phyloP scores from a whole-genome alignment of 2,888 invertebrate species.

The Spilarctia lutea region DNA sequence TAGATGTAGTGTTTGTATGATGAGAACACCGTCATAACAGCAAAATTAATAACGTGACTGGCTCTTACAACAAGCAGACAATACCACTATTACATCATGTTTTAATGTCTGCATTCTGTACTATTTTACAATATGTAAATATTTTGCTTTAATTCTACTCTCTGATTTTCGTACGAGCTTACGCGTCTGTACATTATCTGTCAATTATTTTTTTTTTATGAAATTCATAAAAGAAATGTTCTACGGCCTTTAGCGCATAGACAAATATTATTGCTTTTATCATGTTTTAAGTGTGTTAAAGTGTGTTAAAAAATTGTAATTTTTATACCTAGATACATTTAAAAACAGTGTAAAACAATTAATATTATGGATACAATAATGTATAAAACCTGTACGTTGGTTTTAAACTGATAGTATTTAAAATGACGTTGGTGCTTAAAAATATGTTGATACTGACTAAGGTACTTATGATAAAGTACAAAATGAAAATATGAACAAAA shows the following conservation, averaged over 20 bases:
- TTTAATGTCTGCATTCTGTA: neutral
- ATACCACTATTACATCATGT: neutral
- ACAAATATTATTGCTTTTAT: neutral
- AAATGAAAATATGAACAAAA: neutral
- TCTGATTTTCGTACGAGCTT: neutral
- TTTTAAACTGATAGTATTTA: neutral
- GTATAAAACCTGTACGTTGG: neutral
- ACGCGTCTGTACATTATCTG: neutral
- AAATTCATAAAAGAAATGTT: neutral
- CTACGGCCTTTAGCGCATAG: neutral
- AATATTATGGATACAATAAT: neutral
- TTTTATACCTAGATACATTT: neutral
- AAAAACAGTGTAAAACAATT: neutral
- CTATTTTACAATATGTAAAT: neutral
- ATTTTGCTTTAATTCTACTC: neutral
- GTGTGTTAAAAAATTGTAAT: neutral
- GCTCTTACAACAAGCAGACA: neutral
- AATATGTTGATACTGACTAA: neutral
- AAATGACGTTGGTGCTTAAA: neutral
- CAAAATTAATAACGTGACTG: neutral
- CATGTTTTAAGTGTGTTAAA: neutral
- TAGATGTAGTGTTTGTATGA: neutral
- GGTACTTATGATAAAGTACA: neutral
- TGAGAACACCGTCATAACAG: neutral
- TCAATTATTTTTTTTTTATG: too few relatives aligned